phyloP scores from a whole-genome alignment of 2,797 vertebrate species.

The Enteromius fasciolatus region DNA sequence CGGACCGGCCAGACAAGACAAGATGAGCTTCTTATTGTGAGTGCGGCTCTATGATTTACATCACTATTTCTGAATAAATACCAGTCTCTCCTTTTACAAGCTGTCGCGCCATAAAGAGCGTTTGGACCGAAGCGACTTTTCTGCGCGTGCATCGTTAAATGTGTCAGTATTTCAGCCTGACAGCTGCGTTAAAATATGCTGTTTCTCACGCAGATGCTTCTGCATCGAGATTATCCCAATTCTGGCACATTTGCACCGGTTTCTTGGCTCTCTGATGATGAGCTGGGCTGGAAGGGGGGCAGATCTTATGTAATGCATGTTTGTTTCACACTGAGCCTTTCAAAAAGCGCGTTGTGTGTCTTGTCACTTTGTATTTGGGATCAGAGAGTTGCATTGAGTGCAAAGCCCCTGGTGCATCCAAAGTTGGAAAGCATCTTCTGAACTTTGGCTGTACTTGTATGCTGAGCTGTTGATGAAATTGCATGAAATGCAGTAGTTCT shows the following conservation, averaged over 20 bases:
- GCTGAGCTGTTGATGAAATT: background rate
- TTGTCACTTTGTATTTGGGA: constrained; percentile 33
- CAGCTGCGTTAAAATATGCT: background rate
- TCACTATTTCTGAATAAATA: background rate
- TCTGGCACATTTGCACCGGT: background rate
- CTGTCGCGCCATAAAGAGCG: background rate
- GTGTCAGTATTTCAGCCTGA: background rate
- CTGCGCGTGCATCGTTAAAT: background rate
- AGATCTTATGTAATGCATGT: constrained; percentile 31
- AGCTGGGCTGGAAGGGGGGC: background rate
- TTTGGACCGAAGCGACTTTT: background rate
- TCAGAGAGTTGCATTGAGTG: constrained; percentile 11
- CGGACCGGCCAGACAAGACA: constrained; percentile 47
- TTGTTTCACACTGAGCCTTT: constrained; percentile 6
- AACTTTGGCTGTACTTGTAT: background rate
- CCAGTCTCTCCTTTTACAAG: background rate
- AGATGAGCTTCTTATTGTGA: constrained; percentile 83
- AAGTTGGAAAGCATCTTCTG: background rate
- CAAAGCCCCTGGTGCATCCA: background rate
- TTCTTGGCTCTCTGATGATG: background rate
- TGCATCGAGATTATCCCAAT: background rate
- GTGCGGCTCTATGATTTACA: constrained; percentile 51
- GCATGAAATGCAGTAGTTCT: background rate
- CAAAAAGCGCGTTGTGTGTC: constrained; percentile 12
- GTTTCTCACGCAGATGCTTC: background rate